Base-by-base conservation (phyloP, 2,888 invertebrate species). In the Julus scandinavius region DNA sequence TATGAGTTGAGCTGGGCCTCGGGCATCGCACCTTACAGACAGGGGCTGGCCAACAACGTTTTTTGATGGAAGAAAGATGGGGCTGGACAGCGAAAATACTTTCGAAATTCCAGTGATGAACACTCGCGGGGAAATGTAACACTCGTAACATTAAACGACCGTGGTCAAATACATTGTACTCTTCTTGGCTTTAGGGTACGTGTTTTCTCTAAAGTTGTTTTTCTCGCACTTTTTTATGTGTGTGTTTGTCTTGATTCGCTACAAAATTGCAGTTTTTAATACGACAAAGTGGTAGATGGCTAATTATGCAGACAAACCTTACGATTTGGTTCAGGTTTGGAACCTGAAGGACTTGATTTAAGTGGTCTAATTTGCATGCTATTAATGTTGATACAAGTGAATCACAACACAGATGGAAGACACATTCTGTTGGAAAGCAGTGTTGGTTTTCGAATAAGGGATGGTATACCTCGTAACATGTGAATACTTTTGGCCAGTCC, bases 51-150 rank as follows among this genome's bases (percentile, higher is more conserved):
- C 72, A 72, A n/a, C n/a, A 63, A 63, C 29, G 72, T 29, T 72
- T 72, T 54, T 72, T 72, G 72, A 29, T 72, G 72, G 72, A 72
- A 72, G 72, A 9, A 72, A 72, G 72, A 29, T 29, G 72, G n/a
- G 80, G 80, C 80, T 80, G 80, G 80, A 80, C 40, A 80, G 38
- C 80, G 38, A 38, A 72, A 80, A 80, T 80, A 80, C 80, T 80
- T 38, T 20, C 0, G 29, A 80, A 80, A 80, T 80, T 38, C 80
- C 80, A 80, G 38, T 40, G 80, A 80, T 80, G 29, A 80, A 80
- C 80, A 38, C 13, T 80, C 80, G 38, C 38, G 80, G 29, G 38
- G 80, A 80, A 80, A 80, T 80, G 80, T 80, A 80, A 80, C 80
- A 80, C 38, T 72, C 72, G 72, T 29, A 72, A 72, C 72, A 72